A percentile compares a stretch with the other conserved stretches of the same genome.
Conservation (phyloP, 2,797 vertebrate species). For the Brachyrhaphis roseni region DNA sequence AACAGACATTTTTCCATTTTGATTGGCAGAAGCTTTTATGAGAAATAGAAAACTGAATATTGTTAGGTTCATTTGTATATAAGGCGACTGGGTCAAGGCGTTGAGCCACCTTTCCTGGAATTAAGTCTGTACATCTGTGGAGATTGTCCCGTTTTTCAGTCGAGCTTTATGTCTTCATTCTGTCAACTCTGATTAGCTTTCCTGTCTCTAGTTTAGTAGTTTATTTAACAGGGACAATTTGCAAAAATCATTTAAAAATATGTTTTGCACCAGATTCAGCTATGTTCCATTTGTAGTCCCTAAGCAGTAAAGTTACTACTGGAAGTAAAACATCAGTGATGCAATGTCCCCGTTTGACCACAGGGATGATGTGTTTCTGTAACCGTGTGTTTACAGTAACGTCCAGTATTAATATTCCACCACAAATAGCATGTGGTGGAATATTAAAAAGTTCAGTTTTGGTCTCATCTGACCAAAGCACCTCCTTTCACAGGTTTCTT, state of each 20-base stretch:
- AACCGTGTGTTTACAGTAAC: not conserved
- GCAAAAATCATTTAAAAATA: too few species aligned
- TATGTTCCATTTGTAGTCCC: too few species aligned
- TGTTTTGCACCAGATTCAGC: too few species aligned
- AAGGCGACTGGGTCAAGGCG: not conserved
- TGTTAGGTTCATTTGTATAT: not conserved
- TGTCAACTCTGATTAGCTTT: not conserved
- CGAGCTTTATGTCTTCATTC: not conserved
- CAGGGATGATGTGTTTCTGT: not conserved
- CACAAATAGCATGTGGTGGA: not conserved
- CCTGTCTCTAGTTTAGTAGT: not conserved
- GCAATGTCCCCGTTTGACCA: not conserved
- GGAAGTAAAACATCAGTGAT: not conserved
- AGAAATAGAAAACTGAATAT: not conserved
- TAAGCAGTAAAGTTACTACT: too few species aligned
- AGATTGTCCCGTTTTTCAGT: not conserved
- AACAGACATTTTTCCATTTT: not conserved
- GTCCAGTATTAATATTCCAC: not conserved
- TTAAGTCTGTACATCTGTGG: not conserved
- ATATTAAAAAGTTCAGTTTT: not conserved
- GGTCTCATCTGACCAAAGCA: not conserved
- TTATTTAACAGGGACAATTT: too few species aligned
- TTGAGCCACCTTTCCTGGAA: not conserved
- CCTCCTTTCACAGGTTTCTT: not conserved
- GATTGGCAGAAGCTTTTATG: not conserved